Evolutionary conservation across 2,113 vertebrate genomes (phyloP).

Genomic region (Anthoscopus minutus): DNA sequence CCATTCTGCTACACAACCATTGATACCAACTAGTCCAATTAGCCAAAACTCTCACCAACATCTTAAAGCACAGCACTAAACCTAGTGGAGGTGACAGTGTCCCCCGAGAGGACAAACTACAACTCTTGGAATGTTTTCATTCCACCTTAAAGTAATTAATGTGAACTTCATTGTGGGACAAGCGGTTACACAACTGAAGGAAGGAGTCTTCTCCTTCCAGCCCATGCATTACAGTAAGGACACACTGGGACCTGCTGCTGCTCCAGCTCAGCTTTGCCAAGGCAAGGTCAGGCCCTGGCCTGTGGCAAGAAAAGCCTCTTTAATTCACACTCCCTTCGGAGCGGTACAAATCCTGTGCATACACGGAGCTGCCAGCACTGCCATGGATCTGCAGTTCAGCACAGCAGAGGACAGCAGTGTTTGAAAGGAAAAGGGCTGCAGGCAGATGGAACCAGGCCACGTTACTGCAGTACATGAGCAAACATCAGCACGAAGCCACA

Average conservation of each 20-base stretch:
- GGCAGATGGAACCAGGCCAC: neutral
- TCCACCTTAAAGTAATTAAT: neutral
- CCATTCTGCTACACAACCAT: conserved; percentile 56
- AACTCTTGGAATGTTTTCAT: conserved; percentile 22
- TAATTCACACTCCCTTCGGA: fast-evolving
- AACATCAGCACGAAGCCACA: neutral
- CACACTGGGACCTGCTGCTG: neutral
- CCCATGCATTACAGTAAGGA: neutral
- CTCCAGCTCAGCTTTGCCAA: neutral
- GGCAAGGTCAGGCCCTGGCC: neutral
- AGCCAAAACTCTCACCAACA: conserved; percentile 50
- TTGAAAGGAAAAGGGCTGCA: neutral
- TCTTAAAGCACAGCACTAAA: conserved; percentile 58
- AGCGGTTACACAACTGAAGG: neutral
- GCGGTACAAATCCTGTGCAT: fast-evolving
- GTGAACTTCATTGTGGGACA: neutral
- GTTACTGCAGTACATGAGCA: fast-evolving
- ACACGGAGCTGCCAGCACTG: neutral
- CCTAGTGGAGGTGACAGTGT: conserved; percentile 16
- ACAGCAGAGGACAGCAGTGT: neutral
- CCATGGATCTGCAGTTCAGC: fast-evolving
- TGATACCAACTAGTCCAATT: conserved; percentile 30
- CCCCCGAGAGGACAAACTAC: conserved; percentile 13
- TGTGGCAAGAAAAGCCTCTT: neutral
- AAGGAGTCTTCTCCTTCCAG: neutral